Base-by-base conservation (phyloP, 2,888 invertebrate species). In the Heliconius ethilla region DNA sequence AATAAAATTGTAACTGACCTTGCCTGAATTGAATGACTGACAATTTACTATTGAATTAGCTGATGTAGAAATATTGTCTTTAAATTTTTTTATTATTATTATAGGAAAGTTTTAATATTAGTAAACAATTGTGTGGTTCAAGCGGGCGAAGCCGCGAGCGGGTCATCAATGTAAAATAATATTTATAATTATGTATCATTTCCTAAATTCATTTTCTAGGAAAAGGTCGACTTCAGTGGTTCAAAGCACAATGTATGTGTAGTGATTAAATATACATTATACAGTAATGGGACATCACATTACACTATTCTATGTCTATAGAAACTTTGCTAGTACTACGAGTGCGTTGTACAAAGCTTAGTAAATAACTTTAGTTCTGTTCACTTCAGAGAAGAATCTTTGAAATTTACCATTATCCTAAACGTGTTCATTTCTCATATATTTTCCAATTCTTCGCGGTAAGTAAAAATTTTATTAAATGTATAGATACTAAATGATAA, bases 251-350 rank as follows among this genome's bases (percentile, higher is more conserved):
- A 45, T 45, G 45, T 45, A 45, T 45, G 18, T 45, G 45, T 18
- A 29, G 55, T 55, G 55, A 70, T 70, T 70, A 70, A 70, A 70
- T 70, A 55, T 70, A 70, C 70, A 70, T 70, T 70, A 70, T n/a
- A 70, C 22, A 45, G 25, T 70, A 70, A 70, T 70, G 70, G 70
- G 55, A 55, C 29, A 55, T 37, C 67, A 37, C 67, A 40, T 67
- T n/a, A 66, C 66, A 66, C 22, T 37, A 37, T n/a, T 22, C 22
- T 22, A 37, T 11, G 27, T 66, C n/a, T 11, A 37, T 45, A 45
- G 15, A 45, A 37, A 67, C 66, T 33, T 37, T 13, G n/a, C 37
- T 37, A 13, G 37, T 67, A 67, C 67, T n/a, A 37, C 67, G 67
- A 37, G 67, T 37, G n/a, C 67, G 22, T 11, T 33, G 7, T n/a